These are phyloP conservation scores for Venturia canescens DNA, from an alignment of 1,140 invertebrate genomes.

Conservation along the genomic window DNA sequence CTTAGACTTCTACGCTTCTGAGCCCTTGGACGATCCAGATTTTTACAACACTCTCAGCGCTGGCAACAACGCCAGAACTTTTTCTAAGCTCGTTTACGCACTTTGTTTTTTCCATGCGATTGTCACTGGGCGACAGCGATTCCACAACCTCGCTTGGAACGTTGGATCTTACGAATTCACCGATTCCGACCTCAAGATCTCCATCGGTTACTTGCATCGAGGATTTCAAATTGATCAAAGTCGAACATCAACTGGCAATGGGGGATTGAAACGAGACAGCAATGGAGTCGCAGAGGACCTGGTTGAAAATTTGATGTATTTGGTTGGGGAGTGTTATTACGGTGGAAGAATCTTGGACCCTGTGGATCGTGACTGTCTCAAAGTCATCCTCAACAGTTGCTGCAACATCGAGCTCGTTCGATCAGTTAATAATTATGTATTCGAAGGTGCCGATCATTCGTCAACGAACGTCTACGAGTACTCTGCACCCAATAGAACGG, in stretches of 20 bases:
- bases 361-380: slow-evolving; percentile 80
- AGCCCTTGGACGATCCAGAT: slow-evolving; percentile 74
- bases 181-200: slow-evolving; percentile 83
- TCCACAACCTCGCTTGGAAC: slow-evolving; percentile 84
- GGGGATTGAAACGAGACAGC: background rate
- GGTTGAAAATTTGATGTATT: slow-evolving; percentile 80
- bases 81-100: slow-evolving; percentile 81
- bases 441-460: background rate
- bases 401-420: slow-evolving; percentile 74
- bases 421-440: slow-evolving; percentile 61
- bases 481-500: slow-evolving; percentile 80
- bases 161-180: slow-evolving; percentile 84
- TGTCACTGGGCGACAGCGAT: slow-evolving; percentile 82
- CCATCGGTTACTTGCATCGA: slow-evolving; percentile 79
- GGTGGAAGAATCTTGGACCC: slow-evolving; percentile 84
- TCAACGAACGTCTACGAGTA: slow-evolving; percentile 73
- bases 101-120: slow-evolving; percentile 85
- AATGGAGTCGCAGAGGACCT: slow-evolving; percentile 74
- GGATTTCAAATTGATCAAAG: slow-evolving; percentile 68
- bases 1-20: slow-evolving; percentile 79
- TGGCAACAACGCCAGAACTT: slow-evolving; percentile 67
- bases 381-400: slow-evolving; percentile 78
- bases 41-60: slow-evolving; percentile 73
- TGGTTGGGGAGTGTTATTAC: slow-evolving; percentile 85
- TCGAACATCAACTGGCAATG: background rate